A percentile compares a stretch with the other conserved stretches of the same genome.
Conservation (phyloP, 2,888 invertebrate genomes). For the Sinopyrophorus schimmeli region DNA sequence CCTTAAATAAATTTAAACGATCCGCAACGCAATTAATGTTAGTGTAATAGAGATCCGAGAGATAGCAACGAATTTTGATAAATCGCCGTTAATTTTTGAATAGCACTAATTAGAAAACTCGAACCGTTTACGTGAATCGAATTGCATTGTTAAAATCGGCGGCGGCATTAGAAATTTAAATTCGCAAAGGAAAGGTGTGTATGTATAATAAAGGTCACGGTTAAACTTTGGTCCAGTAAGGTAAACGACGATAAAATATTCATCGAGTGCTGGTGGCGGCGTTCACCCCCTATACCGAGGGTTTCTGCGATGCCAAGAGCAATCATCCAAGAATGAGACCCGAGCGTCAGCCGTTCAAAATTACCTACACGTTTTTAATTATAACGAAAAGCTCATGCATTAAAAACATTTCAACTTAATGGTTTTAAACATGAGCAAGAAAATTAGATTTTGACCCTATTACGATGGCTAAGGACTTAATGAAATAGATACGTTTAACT, state of each 20-base stretch:
- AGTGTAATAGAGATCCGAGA: no score
- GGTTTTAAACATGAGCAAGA: slow-evolving; percentile 20
- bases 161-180: no score
- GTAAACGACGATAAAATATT: slow-evolving; percentile 23
- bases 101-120: no score
- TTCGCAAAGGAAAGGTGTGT: background rate
- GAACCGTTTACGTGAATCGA: no score
- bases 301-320: slow-evolving; percentile 21
- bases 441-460: slow-evolving; percentile 19
- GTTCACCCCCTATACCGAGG: slow-evolving; percentile 9
- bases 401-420: slow-evolving; percentile 25
- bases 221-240: slow-evolving; percentile 12
- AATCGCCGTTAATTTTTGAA: no score
- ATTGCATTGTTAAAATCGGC: no score
- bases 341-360: slow-evolving; percentile 18
- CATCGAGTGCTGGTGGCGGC: slow-evolving; percentile 16
- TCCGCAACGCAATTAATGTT: no score
- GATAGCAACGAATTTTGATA: no score
- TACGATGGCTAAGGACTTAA: slow-evolving; percentile 18
- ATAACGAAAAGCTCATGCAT: slow-evolving; percentile 21
- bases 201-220: slow-evolving; percentile 8
- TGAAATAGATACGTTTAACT: slow-evolving; percentile 15
- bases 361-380: slow-evolving; percentile 28
- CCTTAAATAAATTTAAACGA: no score
- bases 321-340: slow-evolving; percentile 20